Conservation (phyloP, 2,888 invertebrate genomes). For the Drosophila diplacantha region DNA sequence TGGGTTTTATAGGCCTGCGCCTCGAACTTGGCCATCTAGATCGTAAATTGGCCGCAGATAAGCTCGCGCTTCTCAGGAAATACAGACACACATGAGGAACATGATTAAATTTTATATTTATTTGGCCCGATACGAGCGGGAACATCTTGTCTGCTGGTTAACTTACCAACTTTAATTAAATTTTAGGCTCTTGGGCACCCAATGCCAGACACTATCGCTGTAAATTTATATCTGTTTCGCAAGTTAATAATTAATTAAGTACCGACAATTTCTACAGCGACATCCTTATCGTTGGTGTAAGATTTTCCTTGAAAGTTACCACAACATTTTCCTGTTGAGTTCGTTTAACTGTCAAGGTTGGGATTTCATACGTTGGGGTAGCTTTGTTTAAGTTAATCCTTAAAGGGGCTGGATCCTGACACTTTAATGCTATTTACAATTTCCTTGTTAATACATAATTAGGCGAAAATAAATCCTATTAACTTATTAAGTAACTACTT, state of each 20-base stretch:
- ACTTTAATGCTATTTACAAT: background rate
- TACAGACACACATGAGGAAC: constrained; percentile 18
- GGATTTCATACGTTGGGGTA: background rate
- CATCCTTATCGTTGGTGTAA: constrained; percentile 10
- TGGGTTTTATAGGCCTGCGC: constrained; percentile 38
- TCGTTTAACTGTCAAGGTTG: background rate
- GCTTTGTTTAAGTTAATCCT: background rate
- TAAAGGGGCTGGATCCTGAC: background rate
- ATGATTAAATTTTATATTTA: constrained; percentile 37
- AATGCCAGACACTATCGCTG: constrained; percentile 12
- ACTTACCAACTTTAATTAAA: constrained; percentile 42
- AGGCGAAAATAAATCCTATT: no score
- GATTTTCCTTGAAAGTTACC: constrained; percentile 11
- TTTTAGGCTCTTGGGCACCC: constrained; percentile 9
- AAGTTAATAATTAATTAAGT: constrained; percentile 24
- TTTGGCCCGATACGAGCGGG: constrained; percentile 21
- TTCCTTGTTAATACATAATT: no score
- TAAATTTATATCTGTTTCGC: constrained; percentile 22
- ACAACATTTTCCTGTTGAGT: constrained; percentile 6
- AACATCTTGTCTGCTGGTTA: constrained; percentile 25
- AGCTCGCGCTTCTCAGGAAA: constrained; percentile 36
- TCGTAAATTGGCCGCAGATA: constrained; percentile 41
- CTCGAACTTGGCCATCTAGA: constrained; percentile 25
- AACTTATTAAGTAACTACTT: no score
- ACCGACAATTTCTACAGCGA: background rate